A percentile compares a stretch with the other conserved stretches of the same genome.
Conservation (phyloP, 2,113 vertebrate species). For the Marcusenius ussheri region DNA sequence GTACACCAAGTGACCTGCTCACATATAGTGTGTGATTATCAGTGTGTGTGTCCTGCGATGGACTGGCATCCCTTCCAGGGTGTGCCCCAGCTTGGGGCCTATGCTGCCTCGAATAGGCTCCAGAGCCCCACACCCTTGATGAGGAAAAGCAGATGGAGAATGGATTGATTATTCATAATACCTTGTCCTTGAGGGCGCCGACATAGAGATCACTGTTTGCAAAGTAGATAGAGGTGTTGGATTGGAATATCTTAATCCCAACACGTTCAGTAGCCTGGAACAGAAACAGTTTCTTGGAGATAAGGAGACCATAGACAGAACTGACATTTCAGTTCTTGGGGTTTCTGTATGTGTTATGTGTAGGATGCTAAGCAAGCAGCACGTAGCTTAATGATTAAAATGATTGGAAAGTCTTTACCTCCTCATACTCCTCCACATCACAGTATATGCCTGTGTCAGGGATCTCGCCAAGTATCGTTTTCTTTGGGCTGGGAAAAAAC, state of each 20-base stretch:
- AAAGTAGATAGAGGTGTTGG: constrained; percentile 88
- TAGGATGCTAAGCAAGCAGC: background rate
- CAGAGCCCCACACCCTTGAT: background rate
- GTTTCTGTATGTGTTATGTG: background rate
- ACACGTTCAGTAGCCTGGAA: constrained; percentile 65
- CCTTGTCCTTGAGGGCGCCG: constrained; percentile 79
- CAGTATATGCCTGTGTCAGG: constrained; percentile 78
- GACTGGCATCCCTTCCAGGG: background rate
- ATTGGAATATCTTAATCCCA: constrained; percentile 95
- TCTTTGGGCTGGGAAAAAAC: constrained; percentile 68
- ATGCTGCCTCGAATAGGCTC: background rate
- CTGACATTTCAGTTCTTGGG: background rate
- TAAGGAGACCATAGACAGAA: background rate
- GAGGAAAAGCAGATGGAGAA: background rate
- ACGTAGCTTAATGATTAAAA: background rate
- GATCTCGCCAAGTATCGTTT: constrained; percentile 75
- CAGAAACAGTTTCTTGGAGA: constrained; percentile 21
- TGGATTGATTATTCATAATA: constrained; percentile 46
- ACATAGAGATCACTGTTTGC: constrained; percentile 87
- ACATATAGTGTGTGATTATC: background rate
- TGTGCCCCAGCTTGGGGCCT: background rate
- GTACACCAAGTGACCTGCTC: background rate
- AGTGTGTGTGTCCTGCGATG: background rate
- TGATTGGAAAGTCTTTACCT: constrained; percentile 58
- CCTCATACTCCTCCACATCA: constrained; percentile 78